These are phyloP conservation scores for Xylophagus ater DNA, from an alignment of 2,888 invertebrate genomes.

Conservation along the genomic window DNA sequence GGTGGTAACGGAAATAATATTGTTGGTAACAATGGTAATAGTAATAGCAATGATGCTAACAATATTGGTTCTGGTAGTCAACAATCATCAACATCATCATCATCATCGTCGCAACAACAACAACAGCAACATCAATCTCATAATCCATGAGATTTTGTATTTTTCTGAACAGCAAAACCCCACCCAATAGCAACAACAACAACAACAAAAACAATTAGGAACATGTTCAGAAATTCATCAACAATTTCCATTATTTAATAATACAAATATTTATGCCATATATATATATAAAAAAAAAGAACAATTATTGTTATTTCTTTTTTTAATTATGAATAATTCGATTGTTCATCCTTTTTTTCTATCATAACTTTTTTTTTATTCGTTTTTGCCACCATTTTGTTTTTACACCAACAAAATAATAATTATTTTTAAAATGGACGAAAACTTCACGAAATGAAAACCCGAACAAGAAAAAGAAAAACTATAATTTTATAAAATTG, in stretches of 20 bases:
- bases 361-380: neutral
- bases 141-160: constrained; percentile 68
- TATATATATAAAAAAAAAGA: neutral
- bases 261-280: neutral
- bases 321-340: neutral
- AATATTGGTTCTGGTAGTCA: constrained; percentile 7
- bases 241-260: neutral
- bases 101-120: constrained; percentile 32
- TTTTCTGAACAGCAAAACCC: constrained; percentile 44
- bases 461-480: too few relatives aligned
- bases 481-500: too few relatives aligned
- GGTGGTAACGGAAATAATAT: neutral
- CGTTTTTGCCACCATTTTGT: too few relatives aligned
- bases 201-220: neutral
- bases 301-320: neutral
- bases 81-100: constrained; percentile 13
- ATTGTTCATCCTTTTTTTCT: neutral
- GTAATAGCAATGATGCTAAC: neutral
- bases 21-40: neutral
- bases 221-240: neutral
- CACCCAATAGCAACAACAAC: neutral
- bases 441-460: too few relatives aligned
- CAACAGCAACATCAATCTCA: constrained; percentile 45
- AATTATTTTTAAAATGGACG: too few relatives aligned
- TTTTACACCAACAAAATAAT: too few relatives aligned